Percentiles rank a stretch among this genome's conserved stretches.
Conservation (phyloP, 2,113 vertebrate genomes). For the Ginglymostoma cirratum region DNA sequence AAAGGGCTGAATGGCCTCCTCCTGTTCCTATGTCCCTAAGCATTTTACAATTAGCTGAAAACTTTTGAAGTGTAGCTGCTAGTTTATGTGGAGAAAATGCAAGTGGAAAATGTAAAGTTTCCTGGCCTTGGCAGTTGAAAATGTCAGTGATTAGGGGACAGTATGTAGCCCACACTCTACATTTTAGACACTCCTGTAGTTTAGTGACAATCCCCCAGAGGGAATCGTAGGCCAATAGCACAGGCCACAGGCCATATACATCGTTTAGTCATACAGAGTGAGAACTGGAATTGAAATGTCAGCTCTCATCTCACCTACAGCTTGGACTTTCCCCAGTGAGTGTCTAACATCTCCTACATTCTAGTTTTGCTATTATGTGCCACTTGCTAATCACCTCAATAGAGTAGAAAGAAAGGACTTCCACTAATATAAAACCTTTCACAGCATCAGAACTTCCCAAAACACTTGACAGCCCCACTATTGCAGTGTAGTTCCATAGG, state of each 20-base stretch:
- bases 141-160: not conserved
- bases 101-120: not conserved
- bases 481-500: not conserved
- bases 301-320: not conserved
- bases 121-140: not conserved
- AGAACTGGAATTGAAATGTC: not conserved
- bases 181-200: not conserved
- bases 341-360: not conserved
- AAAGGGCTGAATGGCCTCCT: not conserved
- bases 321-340: not conserved
- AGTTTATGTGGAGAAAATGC: not conserved
- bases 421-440: not conserved
- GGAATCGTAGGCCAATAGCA: not conserved
- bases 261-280: not conserved
- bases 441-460: not conserved
- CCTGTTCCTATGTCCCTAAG: too few relatives aligned
- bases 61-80: not conserved
- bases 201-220: not conserved
- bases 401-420: not conserved
- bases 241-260: not conserved
- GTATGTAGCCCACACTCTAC: not conserved
- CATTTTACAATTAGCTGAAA: not conserved
- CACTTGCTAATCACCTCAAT: not conserved
- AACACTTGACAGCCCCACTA: not conserved
- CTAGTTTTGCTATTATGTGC: not conserved